phyloP scores from a whole-genome alignment of 2,797 vertebrate genomes.

The Hoplostethus atlanticus region DNA sequence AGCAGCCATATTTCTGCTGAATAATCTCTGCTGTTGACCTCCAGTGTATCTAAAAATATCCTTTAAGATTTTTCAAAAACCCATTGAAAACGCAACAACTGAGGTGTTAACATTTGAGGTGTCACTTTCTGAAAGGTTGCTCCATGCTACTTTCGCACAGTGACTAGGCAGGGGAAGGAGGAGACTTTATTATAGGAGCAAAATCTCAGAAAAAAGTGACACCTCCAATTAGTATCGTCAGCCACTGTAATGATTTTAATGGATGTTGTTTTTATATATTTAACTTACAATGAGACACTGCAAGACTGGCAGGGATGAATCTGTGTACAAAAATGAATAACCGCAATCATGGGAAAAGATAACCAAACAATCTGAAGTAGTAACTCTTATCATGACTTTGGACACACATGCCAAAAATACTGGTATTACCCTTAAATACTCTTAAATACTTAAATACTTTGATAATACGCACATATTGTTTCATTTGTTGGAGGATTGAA shows the following conservation, averaged over 20 bases:
- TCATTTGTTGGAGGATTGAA: slow-evolving; percentile 12
- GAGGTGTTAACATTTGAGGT: slow-evolving; percentile 5
- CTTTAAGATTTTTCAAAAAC: no score
- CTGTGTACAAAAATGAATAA: slow-evolving; percentile 19
- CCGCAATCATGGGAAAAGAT: slow-evolving; percentile 24
- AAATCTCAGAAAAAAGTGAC: slow-evolving; percentile 38
- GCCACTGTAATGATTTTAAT: slow-evolving; percentile 18
- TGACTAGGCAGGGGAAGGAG: slow-evolving; percentile 19
- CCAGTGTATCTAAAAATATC: not conserved
- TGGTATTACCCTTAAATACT: slow-evolving; percentile 48
- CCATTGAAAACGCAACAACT: not conserved
- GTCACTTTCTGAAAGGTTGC: slow-evolving; percentile 28
- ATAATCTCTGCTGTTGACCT: not conserved
- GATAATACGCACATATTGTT: slow-evolving; percentile 10
- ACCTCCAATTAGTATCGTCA: slow-evolving; percentile 16
- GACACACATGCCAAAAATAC: slow-evolving; percentile 37
- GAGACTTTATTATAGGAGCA: slow-evolving; percentile 13
- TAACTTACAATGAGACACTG: slow-evolving; percentile 19
- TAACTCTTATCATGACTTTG: not conserved
- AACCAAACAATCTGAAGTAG: not conserved
- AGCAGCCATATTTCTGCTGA: not conserved
- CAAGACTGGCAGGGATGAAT: slow-evolving; percentile 2
- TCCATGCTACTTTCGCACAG: slow-evolving; percentile 37
- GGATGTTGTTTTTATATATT: slow-evolving; percentile 39
- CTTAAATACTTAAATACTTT: not conserved